Percentiles rank a stretch among this genome's conserved stretches.
These are phyloP conservation scores for Diplolepis rosae DNA, from an alignment of 2,888 invertebrate species.

Conservation along the genomic window DNA sequence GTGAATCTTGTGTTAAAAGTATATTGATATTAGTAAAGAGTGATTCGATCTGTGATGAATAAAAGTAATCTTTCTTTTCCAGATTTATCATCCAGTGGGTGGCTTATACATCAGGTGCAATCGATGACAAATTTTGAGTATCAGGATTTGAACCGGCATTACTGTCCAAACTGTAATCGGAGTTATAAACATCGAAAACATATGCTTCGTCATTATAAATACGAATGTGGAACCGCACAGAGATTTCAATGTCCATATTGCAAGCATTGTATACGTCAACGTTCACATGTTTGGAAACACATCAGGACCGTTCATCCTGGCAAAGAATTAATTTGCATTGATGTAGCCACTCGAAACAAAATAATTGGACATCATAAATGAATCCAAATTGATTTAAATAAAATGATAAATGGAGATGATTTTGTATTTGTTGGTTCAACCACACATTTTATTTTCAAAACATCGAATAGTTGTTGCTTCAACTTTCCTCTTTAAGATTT, in stretches of 20 bases:
- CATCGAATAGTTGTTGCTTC: too few species aligned
- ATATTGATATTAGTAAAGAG: too few species aligned
- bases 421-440: too few species aligned
- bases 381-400: too few species aligned
- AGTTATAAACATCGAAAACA: constrained; percentile 79
- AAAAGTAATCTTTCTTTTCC: constrained; percentile 8
- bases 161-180: constrained; percentile 77
- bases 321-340: constrained; percentile 65
- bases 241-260: constrained; percentile 72
- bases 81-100: background rate
- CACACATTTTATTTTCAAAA: too few species aligned
- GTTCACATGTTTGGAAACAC: constrained; percentile 69
- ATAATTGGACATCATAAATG: too few species aligned
- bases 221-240: constrained; percentile 70
- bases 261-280: constrained; percentile 65
- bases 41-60: background rate
- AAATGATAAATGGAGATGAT: too few species aligned
- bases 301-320: constrained; percentile 66
- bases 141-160: constrained; percentile 57
- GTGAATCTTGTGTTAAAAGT: too few species aligned
- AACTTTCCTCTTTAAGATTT: too few species aligned
- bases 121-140: background rate
- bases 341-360: constrained; percentile 60
- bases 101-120: background rate
- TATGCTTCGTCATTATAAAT: constrained; percentile 76